Percentiles rank a stretch among this genome's conserved stretches.
Evolutionary conservation across 2,888 invertebrate genomes (phyloP).

Genomic region (Microchrysa polita): DNA sequence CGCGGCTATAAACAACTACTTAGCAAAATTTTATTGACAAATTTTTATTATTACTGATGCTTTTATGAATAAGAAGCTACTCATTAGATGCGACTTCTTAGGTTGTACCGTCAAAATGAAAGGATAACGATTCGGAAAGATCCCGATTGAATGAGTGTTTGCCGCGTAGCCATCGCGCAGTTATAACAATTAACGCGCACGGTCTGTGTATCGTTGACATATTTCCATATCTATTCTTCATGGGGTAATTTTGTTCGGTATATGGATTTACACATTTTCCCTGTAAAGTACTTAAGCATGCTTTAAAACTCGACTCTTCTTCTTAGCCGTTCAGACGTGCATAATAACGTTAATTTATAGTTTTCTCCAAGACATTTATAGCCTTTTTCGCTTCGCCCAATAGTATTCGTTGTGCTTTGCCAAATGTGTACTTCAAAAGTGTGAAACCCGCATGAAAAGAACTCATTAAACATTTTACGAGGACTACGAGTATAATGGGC

Average conservation of each 20-base stretch:
- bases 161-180: not conserved
- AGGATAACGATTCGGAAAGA: not conserved
- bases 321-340: conserved; percentile 39
- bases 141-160: not conserved
- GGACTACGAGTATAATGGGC: conserved; percentile 42
- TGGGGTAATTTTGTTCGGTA: not conserved
- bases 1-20: not conserved
- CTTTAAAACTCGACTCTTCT: not conserved
- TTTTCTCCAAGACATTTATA: conserved; percentile 46
- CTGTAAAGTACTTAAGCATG: not conserved
- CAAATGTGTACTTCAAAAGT: conserved; percentile 43
- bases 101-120: not conserved
- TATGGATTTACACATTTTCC: not conserved
- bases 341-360: conserved; percentile 50
- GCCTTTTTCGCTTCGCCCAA: conserved; percentile 35
- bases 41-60: not conserved
- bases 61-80: not conserved
- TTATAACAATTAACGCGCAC: conserved; percentile 6
- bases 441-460: conserved; percentile 48
- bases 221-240: not conserved
- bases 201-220: not conserved
- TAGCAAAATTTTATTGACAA: not conserved
- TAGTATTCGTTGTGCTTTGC: conserved; percentile 15
- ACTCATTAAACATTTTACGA: conserved; percentile 47
- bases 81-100: not conserved